Evolutionary conservation across 2,888 invertebrate genomes (phyloP), one percentile per base, ranked within the genome.

Genomic region (Biston betularia): DNA sequence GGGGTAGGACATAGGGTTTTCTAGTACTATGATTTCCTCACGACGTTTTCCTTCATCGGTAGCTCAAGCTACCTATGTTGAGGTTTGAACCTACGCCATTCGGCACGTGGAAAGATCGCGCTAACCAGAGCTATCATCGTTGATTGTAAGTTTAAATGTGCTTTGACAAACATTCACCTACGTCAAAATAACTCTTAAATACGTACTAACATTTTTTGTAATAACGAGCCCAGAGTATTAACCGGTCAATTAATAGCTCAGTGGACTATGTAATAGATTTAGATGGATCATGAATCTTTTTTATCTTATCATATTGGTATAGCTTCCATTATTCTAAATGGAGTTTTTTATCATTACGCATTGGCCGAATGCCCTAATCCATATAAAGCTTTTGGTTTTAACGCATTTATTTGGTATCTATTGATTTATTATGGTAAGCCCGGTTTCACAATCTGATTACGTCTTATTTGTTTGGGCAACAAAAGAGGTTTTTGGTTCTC

Each of bases 241-340:
- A 45, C n/a, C 8, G 14, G 35, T 52, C 35, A 35, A 52, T 35
- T 35, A 52, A 55, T 15, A 53, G 15, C 15, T 40, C 40, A 40
- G 44, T 33, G 45, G 34, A 44, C 11, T 33, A 7, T 54, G 24
- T 56, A 35, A 35, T 56, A 45, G 45, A 56, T 14, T 33, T 44
- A 24, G 55, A 56, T 35, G 6, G 44, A 5, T 35, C 15, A 40
- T 58, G 24, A 48, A 58, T 49, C 49, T 38, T 38, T 58, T 42
- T 65, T 60, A 65, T 65, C 65, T 65, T 49, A 65, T 65, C 65
- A 34, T 59, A 54, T 33, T 42, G 24, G 42, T 34, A 59, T 48
- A 50, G 59, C 58, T 59, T 46, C 53, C 45, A 55, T 57, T 48
- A 59, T 61, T 66, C 65, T 66, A 66, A 66, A 66, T 66, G 65